These are phyloP conservation scores for Microcebus tavaratra DNA, from an alignment of 2,113 vertebrate genomes.

Conservation along the genomic window DNA sequence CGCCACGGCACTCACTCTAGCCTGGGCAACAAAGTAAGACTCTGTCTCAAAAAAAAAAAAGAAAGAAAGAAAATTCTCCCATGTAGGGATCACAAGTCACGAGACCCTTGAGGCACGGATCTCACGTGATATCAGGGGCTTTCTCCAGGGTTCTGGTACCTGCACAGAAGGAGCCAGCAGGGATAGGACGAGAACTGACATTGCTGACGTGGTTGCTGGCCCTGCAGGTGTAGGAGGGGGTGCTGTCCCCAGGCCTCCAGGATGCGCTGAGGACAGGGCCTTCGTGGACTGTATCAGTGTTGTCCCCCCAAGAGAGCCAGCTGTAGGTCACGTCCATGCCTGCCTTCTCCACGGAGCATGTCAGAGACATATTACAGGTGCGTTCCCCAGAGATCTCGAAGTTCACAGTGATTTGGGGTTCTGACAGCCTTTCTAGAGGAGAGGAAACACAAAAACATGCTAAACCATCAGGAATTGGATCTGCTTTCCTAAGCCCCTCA, in stretches of 20 bases:
- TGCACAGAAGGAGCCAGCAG: slow-evolving; percentile 50
- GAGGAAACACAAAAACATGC: neutral
- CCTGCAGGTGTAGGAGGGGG: slow-evolving; percentile 39
- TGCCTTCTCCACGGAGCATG: slow-evolving; percentile 38
- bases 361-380: slow-evolving; percentile 58
- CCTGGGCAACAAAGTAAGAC: no score
- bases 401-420: slow-evolving; percentile 47
- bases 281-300: neutral
- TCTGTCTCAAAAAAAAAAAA: no score
- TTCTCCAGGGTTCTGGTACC: slow-evolving; percentile 39
- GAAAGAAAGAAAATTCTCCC: no score
- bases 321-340: slow-evolving; percentile 30
- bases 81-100: no score
- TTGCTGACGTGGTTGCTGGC: slow-evolving; percentile 58
- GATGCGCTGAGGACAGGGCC: slow-evolving; percentile 26
- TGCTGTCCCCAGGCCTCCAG: slow-evolving; percentile 51
- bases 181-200: neutral
- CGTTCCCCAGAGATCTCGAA: neutral
- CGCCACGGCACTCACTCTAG: no score
- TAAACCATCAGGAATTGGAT: neutral
- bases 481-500: neutral
- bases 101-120: neutral
- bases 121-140: neutral
- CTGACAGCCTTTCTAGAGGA: slow-evolving; percentile 34
- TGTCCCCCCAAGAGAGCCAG: slow-evolving; percentile 9